Evolutionary conservation across 1,140 invertebrate species (phyloP), one percentile per base, ranked within the genome.

Genomic region (Diuraphis noxia): DNA sequence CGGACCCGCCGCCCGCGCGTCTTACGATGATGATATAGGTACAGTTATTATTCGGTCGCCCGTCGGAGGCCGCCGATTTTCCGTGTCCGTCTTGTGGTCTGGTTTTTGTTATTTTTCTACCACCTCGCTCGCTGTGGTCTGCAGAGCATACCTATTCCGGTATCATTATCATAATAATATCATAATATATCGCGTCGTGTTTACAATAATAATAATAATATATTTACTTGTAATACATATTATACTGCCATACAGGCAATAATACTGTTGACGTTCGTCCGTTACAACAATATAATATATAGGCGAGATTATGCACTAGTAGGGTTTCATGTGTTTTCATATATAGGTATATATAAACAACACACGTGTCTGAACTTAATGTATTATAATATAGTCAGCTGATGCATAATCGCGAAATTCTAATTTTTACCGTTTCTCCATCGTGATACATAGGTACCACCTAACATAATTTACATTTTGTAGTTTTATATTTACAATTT

Each of bases 41-140:
- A 88, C 86, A 88, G 86, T 88, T 88, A 88, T 87, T 41, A 34
- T 88, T 88, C 36, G 52, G 86, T 88, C 30, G 85, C n/a, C 25
- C 36, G 85, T 36, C 23, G 34, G 38, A 23, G 40, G 30, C 46
- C 23, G 46, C 23, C 46, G 85, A 56, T 87, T 87, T 56, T 49
- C 46, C 34, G 85, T 87, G 17, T 87, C 46, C 8, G 49, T 52
- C 52, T 56, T 40, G 86, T 40, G 86, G 86, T 88, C 36, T 86
- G 82, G 82, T 84, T 84, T 82, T 82, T n/a, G 17, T 63, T 63
- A 72, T 72, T 63, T 72, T n/a, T 63, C 23, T 72, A n/a, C 56
- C 30, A 72, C 30, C 56, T 72, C 56, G 6, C 13, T 72, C 30
- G 30, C 56, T 30, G 30, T n/a, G 30, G 30, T 19, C 56, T n/a